Conservation (phyloP, 1,140 invertebrate genomes). For the Drosophila persimilis region DNA sequence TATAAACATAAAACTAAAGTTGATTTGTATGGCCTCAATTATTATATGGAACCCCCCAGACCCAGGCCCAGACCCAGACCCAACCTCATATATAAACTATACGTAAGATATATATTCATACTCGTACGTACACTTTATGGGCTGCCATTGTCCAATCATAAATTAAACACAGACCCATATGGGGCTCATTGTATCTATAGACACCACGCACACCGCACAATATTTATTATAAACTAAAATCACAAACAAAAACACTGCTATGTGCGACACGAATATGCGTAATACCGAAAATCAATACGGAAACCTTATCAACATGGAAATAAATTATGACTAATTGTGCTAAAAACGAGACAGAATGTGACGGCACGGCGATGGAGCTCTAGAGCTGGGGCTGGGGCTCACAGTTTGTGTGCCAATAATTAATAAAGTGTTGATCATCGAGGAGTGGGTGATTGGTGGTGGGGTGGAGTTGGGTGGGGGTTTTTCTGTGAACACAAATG, state of each 20-base stretch:
- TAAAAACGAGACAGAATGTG: constrained; percentile 66
- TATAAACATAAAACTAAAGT: neutral
- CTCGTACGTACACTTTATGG: constrained; percentile 45
- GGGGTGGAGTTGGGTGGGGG: neutral
- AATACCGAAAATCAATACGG: constrained; percentile 75
- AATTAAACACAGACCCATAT: constrained; percentile 68
- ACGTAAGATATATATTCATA: neutral
- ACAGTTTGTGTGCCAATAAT: constrained; percentile 50
- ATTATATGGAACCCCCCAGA: constrained; percentile 1
- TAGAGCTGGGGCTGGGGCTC: neutral
- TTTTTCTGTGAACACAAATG: constrained; percentile 13
- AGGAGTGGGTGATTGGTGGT: constrained; percentile 11
- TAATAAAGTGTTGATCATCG: constrained; percentile 58
- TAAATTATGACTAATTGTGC: constrained; percentile 81
- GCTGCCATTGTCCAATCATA: constrained; percentile 61
- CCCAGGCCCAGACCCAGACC: neutral
- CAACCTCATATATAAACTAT: constrained; percentile 19
- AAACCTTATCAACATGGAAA: constrained; percentile 67
- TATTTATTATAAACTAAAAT: constrained; percentile 75
- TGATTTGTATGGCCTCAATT: constrained; percentile 40
- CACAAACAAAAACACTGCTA: constrained; percentile 55
- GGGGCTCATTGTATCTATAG: constrained; percentile 46
- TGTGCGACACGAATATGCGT: constrained; percentile 62
- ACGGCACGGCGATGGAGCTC: neutral
- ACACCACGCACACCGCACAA: constrained; percentile 6